Evolutionary conservation across 2,797 vertebrate species (phyloP).

Genomic region (Todus mexicanus): DNA sequence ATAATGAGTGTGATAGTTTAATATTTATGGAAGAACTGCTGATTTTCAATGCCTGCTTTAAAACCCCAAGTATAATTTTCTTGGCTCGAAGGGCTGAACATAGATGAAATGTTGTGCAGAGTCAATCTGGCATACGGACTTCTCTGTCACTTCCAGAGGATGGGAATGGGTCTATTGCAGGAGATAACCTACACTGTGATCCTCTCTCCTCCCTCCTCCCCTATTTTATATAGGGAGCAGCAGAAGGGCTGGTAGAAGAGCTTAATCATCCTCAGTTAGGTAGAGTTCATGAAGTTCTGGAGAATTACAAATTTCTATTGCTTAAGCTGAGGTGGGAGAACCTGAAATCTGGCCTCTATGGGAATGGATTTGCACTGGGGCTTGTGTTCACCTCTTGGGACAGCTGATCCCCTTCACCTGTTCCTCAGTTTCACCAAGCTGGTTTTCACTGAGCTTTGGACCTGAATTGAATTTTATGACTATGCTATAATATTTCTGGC

Average conservation of each 20-base stretch:
- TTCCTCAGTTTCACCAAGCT: not conserved
- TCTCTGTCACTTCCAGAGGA: not conserved
- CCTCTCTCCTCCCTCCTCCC: not conserved
- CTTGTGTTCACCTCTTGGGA: slow-evolving; percentile 1
- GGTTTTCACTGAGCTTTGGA: not conserved
- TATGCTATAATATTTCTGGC: not conserved
- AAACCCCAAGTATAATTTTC: slow-evolving; percentile 9
- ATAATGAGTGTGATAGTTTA: slow-evolving; percentile 55
- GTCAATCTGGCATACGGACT: not conserved
- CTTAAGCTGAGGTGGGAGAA: not conserved
- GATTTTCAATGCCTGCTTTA: slow-evolving; percentile 45
- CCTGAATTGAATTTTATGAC: slow-evolving; percentile 45
- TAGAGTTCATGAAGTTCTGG: not conserved
- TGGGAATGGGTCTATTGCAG: not conserved
- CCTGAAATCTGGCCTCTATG: slow-evolving; percentile 33
- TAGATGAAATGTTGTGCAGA: not conserved
- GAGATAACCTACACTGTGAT: not conserved
- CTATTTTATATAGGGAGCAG: not conserved
- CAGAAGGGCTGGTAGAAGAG: not conserved
- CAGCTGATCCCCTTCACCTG: slow-evolving; percentile 38
- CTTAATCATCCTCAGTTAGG: not conserved
- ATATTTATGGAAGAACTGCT: slow-evolving; percentile 59
- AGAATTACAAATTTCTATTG: not conserved
- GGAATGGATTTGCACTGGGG: not conserved
- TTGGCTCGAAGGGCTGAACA: not conserved